A percentile compares a stretch with the other conserved stretches of the same genome.
These are phyloP conservation scores for Ammodytes dubius DNA, from an alignment of 2,113 vertebrate species.

Conservation along the genomic window DNA sequence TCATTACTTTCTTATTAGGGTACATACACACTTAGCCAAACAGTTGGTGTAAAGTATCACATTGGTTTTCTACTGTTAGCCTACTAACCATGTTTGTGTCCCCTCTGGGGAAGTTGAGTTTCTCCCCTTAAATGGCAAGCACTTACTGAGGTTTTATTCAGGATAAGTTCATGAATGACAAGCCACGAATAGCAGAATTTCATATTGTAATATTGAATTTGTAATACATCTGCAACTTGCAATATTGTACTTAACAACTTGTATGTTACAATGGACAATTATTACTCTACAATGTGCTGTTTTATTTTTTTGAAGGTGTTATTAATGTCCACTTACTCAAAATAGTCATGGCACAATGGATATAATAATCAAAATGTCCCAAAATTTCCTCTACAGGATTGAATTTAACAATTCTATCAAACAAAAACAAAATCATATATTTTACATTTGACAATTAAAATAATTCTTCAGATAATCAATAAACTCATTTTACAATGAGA, in stretches of 20 bases:
- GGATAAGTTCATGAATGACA: not conserved
- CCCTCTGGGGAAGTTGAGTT: not conserved
- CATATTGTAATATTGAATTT: not conserved
- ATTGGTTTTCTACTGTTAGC: not conserved
- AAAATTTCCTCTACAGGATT: not conserved
- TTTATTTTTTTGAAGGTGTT: not conserved
- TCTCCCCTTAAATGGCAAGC: not conserved
- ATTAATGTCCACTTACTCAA: not conserved
- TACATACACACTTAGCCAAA: not conserved
- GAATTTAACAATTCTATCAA: not conserved
- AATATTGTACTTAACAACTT: not conserved
- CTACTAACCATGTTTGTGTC: not conserved
- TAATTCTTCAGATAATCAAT: not conserved
- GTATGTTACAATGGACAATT: not conserved
- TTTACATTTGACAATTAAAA: not conserved
- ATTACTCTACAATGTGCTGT: not conserved
- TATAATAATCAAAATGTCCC: not conserved
- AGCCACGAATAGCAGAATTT: not conserved
- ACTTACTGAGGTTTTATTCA: not conserved
- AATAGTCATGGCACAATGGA: constrained; percentile 24
- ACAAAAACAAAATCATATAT: not conserved
- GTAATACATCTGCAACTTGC: not conserved
- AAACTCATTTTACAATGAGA: not conserved
- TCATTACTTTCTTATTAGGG: not conserved
- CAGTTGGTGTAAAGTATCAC: not conserved